Percentiles rank a stretch among this genome's conserved stretches.
Evolutionary conservation across 2,797 vertebrate species (phyloP).

Genomic region (Tinamus major): DNA sequence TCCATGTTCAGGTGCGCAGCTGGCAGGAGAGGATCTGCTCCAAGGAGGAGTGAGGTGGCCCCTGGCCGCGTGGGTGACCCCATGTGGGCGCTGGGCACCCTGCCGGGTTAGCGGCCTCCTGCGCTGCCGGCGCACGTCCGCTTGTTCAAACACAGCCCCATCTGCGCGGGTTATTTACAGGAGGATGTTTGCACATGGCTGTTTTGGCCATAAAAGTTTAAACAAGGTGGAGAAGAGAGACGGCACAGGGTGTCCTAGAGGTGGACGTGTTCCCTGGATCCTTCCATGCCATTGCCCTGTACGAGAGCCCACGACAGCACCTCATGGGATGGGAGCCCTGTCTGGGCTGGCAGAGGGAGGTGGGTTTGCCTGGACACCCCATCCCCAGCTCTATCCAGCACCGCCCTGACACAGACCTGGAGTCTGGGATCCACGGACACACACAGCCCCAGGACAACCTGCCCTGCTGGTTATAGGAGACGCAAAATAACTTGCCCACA

Average conservation of each 20-base stretch:
- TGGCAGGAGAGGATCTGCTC: not conserved
- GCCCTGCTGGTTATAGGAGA: not conserved
- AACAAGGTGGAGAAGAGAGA: not conserved
- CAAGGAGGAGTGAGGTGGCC: not conserved
- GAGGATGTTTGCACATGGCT: not conserved
- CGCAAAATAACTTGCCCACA: not conserved
- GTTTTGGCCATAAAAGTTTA: slow-evolving; percentile 19
- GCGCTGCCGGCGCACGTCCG: not conserved
- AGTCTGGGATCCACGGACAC: not conserved
- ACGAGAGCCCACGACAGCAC: fast-evolving
- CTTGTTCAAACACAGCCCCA: slow-evolving; percentile 59
- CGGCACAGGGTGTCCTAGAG: not conserved
- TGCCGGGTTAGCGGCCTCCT: not conserved
- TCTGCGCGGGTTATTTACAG: slow-evolving; percentile 34
- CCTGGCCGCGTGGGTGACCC: fast-evolving
- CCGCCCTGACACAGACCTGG: not conserved
- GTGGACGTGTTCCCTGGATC: fast-evolving
- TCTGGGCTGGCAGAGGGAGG: not conserved
- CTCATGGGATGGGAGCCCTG: not conserved
- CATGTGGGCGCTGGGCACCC: not conserved
- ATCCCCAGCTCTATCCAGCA: fast-evolving
- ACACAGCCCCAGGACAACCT: not conserved
- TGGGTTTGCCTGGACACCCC: not conserved
- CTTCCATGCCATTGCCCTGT: not conserved
- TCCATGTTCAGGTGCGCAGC: not conserved